A percentile compares a stretch with the other conserved stretches of the same genome.
phyloP scores from a whole-genome alignment of 1,140 invertebrate species.

The Drosophila watanabei region DNA sequence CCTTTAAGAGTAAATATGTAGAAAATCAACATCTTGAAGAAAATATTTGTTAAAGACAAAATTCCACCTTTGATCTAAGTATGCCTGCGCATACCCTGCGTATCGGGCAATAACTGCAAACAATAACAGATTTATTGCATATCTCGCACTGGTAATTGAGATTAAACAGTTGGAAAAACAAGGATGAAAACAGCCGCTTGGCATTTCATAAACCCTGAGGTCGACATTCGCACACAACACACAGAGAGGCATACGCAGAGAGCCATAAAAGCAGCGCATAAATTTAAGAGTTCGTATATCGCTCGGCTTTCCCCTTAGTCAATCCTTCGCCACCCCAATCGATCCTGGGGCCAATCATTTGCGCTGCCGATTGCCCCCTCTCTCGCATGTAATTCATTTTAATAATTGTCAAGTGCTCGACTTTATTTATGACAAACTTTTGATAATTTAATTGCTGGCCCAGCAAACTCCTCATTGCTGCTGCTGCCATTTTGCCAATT shows the following conservation, averaged over 20 bases:
- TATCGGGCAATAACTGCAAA: constrained; percentile 57
- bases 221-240: constrained; percentile 5
- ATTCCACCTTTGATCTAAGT: neutral
- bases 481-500: constrained; percentile 22
- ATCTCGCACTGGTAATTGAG: constrained; percentile 81
- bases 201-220: constrained; percentile 65
- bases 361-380: constrained; percentile 8
- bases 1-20: neutral
- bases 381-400: constrained; percentile 73
- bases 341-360: constrained; percentile 34
- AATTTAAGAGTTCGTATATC: constrained; percentile 75
- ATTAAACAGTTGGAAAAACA: constrained; percentile 78
- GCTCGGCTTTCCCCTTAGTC: constrained; percentile 38
- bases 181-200: constrained; percentile 68
- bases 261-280: constrained; percentile 65
- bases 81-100: constrained; percentile 24
- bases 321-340: constrained; percentile 28
- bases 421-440: constrained; percentile 82
- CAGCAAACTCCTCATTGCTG: constrained; percentile 47
- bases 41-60: neutral
- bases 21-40: neutral
- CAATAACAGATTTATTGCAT: constrained; percentile 83
- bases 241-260: constrained; percentile 1
- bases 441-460: constrained; percentile 77
- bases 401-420: constrained; percentile 78